Base-by-base conservation (phyloP, 2,888 invertebrate species). In the Cylindroiulus punctatus region DNA sequence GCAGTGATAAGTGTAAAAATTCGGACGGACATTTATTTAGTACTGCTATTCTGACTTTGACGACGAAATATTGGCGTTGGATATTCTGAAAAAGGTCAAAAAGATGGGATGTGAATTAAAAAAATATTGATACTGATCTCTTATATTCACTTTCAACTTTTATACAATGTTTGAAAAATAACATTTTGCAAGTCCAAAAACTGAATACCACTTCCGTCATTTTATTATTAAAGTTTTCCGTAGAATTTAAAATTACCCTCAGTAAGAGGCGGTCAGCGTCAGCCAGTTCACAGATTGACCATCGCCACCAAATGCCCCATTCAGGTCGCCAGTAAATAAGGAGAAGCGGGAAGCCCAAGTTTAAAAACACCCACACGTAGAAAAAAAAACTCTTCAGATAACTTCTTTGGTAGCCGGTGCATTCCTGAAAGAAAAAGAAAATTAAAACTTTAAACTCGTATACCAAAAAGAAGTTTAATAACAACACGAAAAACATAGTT, bases 301-400 rank as follows among this genome's bases (percentile, higher is more conserved):
- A 86, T n/a, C 32, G 40, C 44, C 83, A 82, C 85, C 84, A 65
- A 4, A 87, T 85, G 7, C 86, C 81, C 86, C 86, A 87, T 82
- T 86, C 83, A 12, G 87, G 87, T 57, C 85, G 85, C 87, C 87
- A 87, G 57, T 87, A 65, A 32, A 87, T 84, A 30, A 87, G 47
- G 17, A 87, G 84, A 17, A 87, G 76, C 19, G 87, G 84, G 3
- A 87, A 84, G 12, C 87, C 87, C 17, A 87, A 19, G 82, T 47
- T 87, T 19, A 87, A 32, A 36, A 86, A 19, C n/a, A 82, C 36
- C 65, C 84, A 81, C 26, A 84, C 17, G 52, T 81, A 86, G 81
- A 87, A 87, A 8, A 86, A 52, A 19, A 82, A 19, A 12, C 22
- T 81, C 81, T 86, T 86, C 57, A 42, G 14, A 36, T 10, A 32